phyloP scores from a whole-genome alignment of 2,888 invertebrate species.

The Dioctria rufipes region DNA sequence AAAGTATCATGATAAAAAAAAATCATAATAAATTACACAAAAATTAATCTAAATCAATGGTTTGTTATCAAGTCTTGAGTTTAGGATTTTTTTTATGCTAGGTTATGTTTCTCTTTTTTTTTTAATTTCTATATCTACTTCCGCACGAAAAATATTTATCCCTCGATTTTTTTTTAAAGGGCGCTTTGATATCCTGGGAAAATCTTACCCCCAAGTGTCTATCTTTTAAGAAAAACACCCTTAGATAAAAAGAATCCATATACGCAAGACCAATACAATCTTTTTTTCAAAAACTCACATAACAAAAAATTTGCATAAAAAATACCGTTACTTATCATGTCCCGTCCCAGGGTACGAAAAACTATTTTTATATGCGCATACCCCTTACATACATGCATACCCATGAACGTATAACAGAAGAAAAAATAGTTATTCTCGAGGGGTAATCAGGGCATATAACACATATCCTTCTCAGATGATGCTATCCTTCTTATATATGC shows the following conservation, averaged over 20 bases:
- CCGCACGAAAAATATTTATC: constrained; percentile 14
- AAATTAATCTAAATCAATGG: constrained; percentile 60
- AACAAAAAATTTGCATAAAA: constrained; percentile 60
- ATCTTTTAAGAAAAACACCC: constrained; percentile 29
- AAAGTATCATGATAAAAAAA: constrained; percentile 29
- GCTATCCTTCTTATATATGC: background rate
- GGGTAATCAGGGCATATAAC: constrained; percentile 23
- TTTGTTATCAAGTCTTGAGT: constrained; percentile 55
- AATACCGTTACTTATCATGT: constrained; percentile 59
- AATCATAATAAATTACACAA: constrained; percentile 58
- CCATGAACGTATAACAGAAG: background rate
- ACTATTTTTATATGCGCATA: constrained; percentile 11
- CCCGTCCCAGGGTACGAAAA: constrained; percentile 12
- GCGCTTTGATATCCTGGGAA: constrained; percentile 58
- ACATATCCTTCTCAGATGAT: constrained; percentile 5
- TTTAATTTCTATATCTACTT: background rate
- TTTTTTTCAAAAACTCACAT: constrained; percentile 8
- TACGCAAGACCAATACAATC: background rate
- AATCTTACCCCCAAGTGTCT: constrained; percentile 51
- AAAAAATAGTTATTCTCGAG: constrained; percentile 32
- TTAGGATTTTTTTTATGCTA: background rate
- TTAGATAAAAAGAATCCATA: constrained; percentile 29
- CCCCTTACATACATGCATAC: too few relatives aligned
- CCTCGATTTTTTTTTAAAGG: constrained; percentile 23
- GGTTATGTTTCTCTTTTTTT: background rate